Evolutionary conservation across 2,113 vertebrate species (phyloP), one percentile per base, ranked within the genome.

Genomic region (Embiotoca jacksoni): DNA sequence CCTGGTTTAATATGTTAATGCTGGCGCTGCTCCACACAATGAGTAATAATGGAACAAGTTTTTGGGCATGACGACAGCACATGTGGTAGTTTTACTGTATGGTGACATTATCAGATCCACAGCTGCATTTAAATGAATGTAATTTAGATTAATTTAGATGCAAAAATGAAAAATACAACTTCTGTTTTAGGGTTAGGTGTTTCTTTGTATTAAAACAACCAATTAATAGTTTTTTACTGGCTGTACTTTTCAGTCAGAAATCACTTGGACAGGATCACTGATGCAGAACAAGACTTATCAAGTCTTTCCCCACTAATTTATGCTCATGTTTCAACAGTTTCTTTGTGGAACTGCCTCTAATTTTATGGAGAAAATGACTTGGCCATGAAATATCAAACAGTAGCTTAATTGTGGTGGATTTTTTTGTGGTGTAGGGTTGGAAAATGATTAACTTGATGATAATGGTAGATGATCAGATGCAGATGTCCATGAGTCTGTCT

Each of bases 351-450:
- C 10, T 39, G 32, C 44, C 46, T 63, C 11, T 9, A 6, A 35
- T 52, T 75, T 53, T 39, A n/a, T 47, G 9, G 9, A 5, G 30
- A 33, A 30, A 47, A 4, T 5, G 1, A 11, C 13, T 44, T 54
- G 14, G 62, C 36, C 44, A 63, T 39, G 16, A n/a, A 30, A 60
- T 30, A 31, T 37, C 4, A 58, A 41, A n/a, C 30, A 23, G 37
- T 8, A 33, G 53, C 32, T 66, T 46, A n/a, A 14, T 35, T 61
- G 52, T 67, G 44, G 58, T 2, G 23, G 2, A 7, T 59, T 36
- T 59, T 36, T 59, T 61, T 63, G 59, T 72, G 70, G 49, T 32
- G 16, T 71, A 36, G 16, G n/a, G 47, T 61, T 67, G 55, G 60
- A 50, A 77, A 77, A 39, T 46, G 66, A 54, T 33, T 5, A 44